Evolutionary conservation across 2,113 vertebrate genomes (phyloP).

Genomic region (Gymnogyps californianus): DNA sequence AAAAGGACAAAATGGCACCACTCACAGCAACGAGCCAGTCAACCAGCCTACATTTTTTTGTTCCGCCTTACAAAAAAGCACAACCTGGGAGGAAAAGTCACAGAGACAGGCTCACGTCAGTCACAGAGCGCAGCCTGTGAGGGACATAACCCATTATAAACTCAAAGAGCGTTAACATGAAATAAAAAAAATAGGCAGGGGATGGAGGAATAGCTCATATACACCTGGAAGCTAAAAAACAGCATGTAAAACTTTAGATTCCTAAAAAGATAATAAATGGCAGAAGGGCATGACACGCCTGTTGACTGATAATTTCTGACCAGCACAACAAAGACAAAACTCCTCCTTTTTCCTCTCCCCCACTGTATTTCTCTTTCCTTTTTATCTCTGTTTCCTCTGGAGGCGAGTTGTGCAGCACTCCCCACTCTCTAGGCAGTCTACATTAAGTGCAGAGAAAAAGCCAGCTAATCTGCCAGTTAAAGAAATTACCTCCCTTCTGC

Average conservation of each 20-base stretch:
- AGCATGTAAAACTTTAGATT: accelerated
- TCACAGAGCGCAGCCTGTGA: accelerated
- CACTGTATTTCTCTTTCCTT: not conserved
- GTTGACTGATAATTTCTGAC: not conserved
- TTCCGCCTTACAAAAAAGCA: not conserved
- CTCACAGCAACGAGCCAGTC: not conserved
- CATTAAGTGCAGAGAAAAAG: not conserved
- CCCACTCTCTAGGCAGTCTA: not conserved
- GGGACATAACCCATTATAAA: not conserved
- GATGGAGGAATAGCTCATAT: not conserved
- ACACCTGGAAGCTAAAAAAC: not conserved
- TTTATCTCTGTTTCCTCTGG: not conserved
- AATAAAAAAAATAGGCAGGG: not conserved
- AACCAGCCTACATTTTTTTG: not conserved
- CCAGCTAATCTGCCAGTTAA: not conserved
- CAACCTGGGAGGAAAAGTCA: not conserved
- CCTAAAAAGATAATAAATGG: not conserved
- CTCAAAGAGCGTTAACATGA: not conserved
- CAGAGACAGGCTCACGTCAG: not conserved
- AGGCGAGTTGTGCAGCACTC: not conserved
- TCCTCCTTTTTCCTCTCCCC: not conserved
- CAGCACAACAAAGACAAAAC: not conserved
- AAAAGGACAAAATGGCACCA: not conserved
- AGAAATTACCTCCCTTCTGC: not conserved
- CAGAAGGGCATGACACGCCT: not conserved